Percentiles rank a stretch among this genome's conserved stretches.
These are phyloP conservation scores for Poecilia latipinna DNA, from an alignment of 2,113 vertebrate species.

Conservation along the genomic window DNA sequence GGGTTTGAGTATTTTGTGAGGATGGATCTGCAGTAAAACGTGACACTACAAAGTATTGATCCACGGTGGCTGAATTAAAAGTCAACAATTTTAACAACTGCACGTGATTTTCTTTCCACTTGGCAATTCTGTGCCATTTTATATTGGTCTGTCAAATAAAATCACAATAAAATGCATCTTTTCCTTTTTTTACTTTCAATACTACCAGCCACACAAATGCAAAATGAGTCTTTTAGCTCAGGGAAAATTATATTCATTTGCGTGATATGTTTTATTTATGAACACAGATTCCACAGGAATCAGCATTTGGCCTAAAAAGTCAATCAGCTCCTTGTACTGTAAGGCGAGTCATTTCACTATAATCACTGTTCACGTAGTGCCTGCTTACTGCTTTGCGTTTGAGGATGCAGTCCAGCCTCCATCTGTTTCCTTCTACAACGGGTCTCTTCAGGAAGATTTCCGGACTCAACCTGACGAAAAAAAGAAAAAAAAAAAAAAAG, in stretches of 20 bases:
- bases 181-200: no score
- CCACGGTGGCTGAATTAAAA: not conserved
- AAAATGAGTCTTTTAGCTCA: no score
- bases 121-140: no score
- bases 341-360: no score
- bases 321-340: no score
- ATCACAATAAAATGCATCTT: no score
- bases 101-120: not conserved
- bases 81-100: not conserved
- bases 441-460: constrained; percentile 98
- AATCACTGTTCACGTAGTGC: not conserved
- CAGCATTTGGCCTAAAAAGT: not conserved
- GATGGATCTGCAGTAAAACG: not conserved
- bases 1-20: not conserved
- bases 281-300: not conserved
- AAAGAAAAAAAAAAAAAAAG: not conserved
- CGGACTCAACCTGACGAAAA: constrained; percentile 87
- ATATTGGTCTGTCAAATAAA: no score
- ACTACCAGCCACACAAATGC: no score
- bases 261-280: not conserved
- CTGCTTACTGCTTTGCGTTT: constrained; percentile 93
- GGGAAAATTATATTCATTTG: no score
- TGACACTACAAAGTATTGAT: not conserved
- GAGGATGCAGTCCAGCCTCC: constrained; percentile 93
- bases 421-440: constrained; percentile 94